A percentile compares a stretch with the other conserved stretches of the same genome.
phyloP scores from a whole-genome alignment of 2,888 invertebrate species.

The Xiphydria camelus region DNA sequence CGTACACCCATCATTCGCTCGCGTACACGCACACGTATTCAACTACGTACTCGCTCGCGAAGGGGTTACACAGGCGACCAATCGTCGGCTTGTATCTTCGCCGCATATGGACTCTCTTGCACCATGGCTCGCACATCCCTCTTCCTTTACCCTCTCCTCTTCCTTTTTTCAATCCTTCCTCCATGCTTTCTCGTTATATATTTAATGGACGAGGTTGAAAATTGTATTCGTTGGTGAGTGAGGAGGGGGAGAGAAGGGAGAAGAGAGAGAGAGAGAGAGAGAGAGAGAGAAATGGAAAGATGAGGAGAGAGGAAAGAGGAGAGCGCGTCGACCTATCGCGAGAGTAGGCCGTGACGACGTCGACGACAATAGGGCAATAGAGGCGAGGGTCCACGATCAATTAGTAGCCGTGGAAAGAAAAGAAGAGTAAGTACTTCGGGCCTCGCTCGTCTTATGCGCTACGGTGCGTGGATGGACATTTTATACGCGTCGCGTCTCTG shows the following conservation, averaged over 20 bases:
- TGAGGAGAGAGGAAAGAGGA: background rate
- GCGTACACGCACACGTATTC: slow-evolving; percentile 23
- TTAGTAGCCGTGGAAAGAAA: too few species aligned
- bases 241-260: background rate
- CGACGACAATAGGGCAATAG: too few species aligned
- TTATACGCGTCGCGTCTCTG: too few species aligned
- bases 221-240: too few species aligned
- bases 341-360: background rate
- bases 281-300: background rate
- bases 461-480: too few species aligned
- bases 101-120: too few species aligned
- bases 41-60: too few species aligned
- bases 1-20: slow-evolving; percentile 13
- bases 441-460: too few species aligned
- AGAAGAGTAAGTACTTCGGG: too few species aligned
- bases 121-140: too few species aligned
- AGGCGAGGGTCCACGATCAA: too few species aligned
- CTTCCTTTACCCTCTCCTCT: background rate
- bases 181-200: slow-evolving; percentile 33
- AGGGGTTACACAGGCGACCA: slow-evolving; percentile 52
- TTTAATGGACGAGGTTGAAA: slow-evolving; percentile 28
- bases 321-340: slow-evolving; percentile 1
- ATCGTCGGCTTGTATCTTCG: slow-evolving; percentile 47
- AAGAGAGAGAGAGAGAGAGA: background rate
- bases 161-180: background rate